Percentiles rank a stretch among this genome's conserved stretches.
phyloP scores from a whole-genome alignment of 2,888 invertebrate species.

The Ochlodes sylvanus region DNA sequence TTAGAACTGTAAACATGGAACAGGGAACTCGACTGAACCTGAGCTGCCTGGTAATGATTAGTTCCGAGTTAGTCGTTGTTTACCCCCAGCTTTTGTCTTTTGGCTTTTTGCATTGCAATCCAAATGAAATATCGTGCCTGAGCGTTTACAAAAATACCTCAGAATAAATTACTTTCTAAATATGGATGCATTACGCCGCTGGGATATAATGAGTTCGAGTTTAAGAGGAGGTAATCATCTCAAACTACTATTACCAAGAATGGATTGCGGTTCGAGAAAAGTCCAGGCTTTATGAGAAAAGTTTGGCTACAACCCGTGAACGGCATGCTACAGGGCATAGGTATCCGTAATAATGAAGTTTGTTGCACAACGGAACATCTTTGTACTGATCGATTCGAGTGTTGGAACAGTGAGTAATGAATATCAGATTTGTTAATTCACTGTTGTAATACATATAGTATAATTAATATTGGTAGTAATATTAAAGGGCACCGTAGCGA shows the following conservation, averaged over 20 bases:
- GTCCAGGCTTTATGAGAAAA: neutral
- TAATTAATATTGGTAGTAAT: too few relatives aligned
- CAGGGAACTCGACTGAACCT: slow-evolving; percentile 37
- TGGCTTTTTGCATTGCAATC: slow-evolving; percentile 19
- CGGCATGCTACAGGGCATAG: neutral
- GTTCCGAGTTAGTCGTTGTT: slow-evolving; percentile 34
- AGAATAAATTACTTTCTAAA: slow-evolving; percentile 7
- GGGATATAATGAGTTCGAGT: neutral
- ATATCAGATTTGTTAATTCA: too few relatives aligned
- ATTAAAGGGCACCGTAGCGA: too few relatives aligned
- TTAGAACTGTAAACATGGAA: slow-evolving; percentile 40
- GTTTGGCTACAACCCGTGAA: neutral
- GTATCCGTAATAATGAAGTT: too few relatives aligned
- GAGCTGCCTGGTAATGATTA: slow-evolving; percentile 38
- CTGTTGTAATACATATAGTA: too few relatives aligned
- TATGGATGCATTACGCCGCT: neutral
- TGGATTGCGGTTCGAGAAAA: neutral
- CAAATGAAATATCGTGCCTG: slow-evolving; percentile 9
- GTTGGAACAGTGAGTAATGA: too few relatives aligned
- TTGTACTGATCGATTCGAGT: too few relatives aligned
- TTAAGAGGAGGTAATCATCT: neutral
- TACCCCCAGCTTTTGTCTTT: slow-evolving; percentile 26
- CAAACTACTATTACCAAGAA: neutral
- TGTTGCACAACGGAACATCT: too few relatives aligned
- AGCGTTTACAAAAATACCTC: neutral